Evolutionary conservation across 2,113 vertebrate genomes (phyloP), one percentile per base, ranked within the genome.

Genomic region (Cichladusa arquata): DNA sequence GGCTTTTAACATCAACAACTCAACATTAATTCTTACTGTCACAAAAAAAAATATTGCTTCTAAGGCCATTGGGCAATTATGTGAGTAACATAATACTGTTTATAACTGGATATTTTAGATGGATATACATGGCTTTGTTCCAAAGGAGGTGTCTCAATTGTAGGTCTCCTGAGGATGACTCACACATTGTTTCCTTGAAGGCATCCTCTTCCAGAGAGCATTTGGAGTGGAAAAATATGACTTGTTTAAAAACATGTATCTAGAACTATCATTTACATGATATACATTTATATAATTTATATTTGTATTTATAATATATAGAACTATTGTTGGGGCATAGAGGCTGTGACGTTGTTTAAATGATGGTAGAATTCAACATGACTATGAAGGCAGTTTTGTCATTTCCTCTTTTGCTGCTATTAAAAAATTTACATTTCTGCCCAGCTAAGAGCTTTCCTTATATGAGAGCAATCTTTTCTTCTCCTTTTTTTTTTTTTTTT

Each of bases 101-200:
- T 85, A 95, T 65, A 92, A 88, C 16, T 92, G 62, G 54, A 34
- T 87, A 67, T 90, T 94, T 91, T 50, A 86, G 69, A 62, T 90
- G 62, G 45, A 77, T 79, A 42, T 65, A 76, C 38, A 77, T 50
- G 69, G 80, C 70, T 85, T 74, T 61, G 17, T 92, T 95, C 88
- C 95, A 95, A 95, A 95, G 92, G 92, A 96, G 73, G 29, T 82
- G 84, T 71, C 91, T 86, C 58, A 50, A 11, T 4, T 70, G 51
- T 72, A 90, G 9, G 7, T 95, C 84, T 95, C 88, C 67, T 84
- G 76, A 86, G 92, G 31, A 92, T 96, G 96, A 96, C 71, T 96
- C 95, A 96, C 31, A 45, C 61, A 62, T 45, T 78, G 29, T 91
- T 92, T 95, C 79, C 84, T 90, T 91, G 71, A 87, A 96, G 67